Base-by-base conservation (phyloP, 2,113 vertebrate genomes). In the Chiloscyllium plagiosum region DNA sequence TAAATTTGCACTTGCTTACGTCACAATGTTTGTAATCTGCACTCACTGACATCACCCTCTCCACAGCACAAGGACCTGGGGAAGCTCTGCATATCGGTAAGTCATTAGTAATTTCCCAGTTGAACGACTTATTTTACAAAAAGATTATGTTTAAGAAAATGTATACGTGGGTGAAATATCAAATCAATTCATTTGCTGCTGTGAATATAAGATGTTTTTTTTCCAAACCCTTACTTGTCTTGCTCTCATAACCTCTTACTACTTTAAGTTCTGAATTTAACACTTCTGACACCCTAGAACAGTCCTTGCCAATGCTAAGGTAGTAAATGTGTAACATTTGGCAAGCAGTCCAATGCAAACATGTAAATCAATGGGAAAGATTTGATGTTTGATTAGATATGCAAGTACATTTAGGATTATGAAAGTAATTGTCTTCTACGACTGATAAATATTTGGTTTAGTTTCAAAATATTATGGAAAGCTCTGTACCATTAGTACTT, bases 41-140 rank as follows among this genome's bases (percentile, higher is more conserved):
- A 95, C 94, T 95, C 68, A 95, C 94, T 95, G 94, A 72, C 94
- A 76, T 95, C 94, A 95, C 68, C 94, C 94, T 95, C 72, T 95
- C 94, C 94, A 95, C 94, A 95, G 94, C 94, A 95, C 94, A 95
- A 95, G 94, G 94, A 72, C 94, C 94, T 95, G 94, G 94, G 94
- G 94, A 95, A 95, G 68, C 66, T 95, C 94, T 95, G 94, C 94
- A 95, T 95, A 72, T 95, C 47, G 94, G 94, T 95, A 95, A 95
- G 94, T 95, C 94, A 95, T 95, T 95, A 52, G 94, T 76, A 50
- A 70, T 95, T 95, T 95, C 69, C 42, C 68, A 95, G 94, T 95
- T 72, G 94, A 95, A 95, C 37, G 52, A 17, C n/a, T 93, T 66
- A 37, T 66, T 61, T 90, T 4, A 1, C 19, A 17, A 26, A 26